These are phyloP conservation scores for Limnephilus lunatus DNA, from an alignment of 2,888 invertebrate species.

Conservation along the genomic window DNA sequence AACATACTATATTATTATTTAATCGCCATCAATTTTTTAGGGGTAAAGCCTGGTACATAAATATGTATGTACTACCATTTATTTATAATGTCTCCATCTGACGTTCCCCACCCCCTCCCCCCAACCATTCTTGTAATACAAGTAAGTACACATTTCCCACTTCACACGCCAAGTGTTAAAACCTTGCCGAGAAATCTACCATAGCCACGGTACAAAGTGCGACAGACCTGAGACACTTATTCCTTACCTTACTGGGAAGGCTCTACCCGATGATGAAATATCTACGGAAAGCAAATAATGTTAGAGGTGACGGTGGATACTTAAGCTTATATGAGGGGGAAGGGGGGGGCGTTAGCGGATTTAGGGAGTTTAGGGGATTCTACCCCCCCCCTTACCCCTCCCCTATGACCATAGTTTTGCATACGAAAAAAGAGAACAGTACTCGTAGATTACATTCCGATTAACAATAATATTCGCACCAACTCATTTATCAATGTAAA, in stretches of 20 bases:
- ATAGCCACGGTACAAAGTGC: conserved; percentile 9
- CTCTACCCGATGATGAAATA: not conserved
- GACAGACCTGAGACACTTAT: conserved; percentile 32
- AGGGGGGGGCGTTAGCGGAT: no score
- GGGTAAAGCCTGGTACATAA: not conserved
- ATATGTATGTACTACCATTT: not conserved
- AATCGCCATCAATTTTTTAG: not conserved
- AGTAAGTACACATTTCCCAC: conserved; percentile 6
- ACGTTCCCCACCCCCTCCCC: not conserved
- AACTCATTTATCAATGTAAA: no score
- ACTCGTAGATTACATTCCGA: no score
- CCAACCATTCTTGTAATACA: not conserved
- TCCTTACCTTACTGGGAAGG: not conserved
- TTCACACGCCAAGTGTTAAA: conserved; percentile 2
- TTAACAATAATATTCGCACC: no score
- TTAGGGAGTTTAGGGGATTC: no score
- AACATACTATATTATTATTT: not conserved
- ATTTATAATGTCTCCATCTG: not conserved
- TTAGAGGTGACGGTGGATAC: not conserved
- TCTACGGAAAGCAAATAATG: not conserved
- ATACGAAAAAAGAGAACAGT: no score
- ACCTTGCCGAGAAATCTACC: not conserved
- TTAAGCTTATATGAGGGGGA: not conserved
- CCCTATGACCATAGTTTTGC: no score
- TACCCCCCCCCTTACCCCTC: no score